phyloP scores from a whole-genome alignment of 2,888 invertebrate species.

The Eristalis tenax region DNA sequence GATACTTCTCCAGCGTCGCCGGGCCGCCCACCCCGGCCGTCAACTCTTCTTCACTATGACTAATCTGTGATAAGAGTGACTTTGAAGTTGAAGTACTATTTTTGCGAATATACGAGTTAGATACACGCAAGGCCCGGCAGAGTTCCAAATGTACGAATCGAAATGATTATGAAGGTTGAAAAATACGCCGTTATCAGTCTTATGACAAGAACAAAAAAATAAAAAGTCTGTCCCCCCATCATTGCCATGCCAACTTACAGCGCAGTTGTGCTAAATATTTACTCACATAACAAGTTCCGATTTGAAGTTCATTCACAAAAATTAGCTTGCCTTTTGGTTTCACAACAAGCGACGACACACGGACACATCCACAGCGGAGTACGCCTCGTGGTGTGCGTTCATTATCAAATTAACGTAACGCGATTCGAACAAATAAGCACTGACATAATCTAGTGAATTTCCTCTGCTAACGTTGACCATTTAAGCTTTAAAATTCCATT shows the following conservation, averaged over 20 bases:
- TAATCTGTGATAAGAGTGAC: background rate
- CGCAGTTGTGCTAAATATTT: background rate
- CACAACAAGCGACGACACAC: background rate
- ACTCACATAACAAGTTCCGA: background rate
- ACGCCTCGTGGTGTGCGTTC: background rate
- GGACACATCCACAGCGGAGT: background rate
- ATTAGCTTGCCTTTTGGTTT: background rate
- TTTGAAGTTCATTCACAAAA: background rate
- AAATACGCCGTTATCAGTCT: background rate
- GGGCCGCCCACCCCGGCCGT: background rate
- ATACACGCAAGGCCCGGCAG: background rate
- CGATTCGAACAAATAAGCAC: background rate
- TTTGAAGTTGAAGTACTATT: background rate
- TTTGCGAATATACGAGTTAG: background rate
- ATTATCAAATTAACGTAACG: background rate
- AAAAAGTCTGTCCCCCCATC: background rate
- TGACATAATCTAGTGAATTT: background rate
- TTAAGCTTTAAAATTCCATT: background rate
- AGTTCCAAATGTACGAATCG: background rate
- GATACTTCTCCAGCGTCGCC: background rate
- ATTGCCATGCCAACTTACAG: background rate
- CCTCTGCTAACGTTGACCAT: background rate
- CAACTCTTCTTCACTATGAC: background rate
- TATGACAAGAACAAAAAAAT: background rate
- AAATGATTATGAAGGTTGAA: background rate